phyloP scores from a whole-genome alignment of 2,113 vertebrate species.

The Rhombomys opimus region DNA sequence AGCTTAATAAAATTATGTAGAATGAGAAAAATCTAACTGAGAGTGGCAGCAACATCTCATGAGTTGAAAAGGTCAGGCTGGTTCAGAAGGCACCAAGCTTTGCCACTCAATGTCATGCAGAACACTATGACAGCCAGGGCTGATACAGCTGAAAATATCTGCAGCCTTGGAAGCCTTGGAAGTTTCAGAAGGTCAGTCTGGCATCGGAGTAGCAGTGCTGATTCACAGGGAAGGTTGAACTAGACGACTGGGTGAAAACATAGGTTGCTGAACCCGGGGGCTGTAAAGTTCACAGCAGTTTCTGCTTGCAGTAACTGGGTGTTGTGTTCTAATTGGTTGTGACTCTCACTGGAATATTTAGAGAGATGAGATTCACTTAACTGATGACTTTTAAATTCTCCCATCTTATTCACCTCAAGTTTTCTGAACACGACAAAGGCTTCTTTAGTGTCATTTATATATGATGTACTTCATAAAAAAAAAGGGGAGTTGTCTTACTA shows the following conservation, averaged over 20 bases:
- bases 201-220: conserved; percentile 10
- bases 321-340: background rate
- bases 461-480: background rate
- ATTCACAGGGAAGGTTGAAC: conserved; percentile 58
- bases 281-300: background rate
- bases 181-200: conserved; percentile 75
- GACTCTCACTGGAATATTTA: background rate
- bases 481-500: background rate
- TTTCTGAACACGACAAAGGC: background rate
- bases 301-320: background rate
- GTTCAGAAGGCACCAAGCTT: conserved; percentile 39
- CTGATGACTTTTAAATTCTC: background rate
- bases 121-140: conserved; percentile 67
- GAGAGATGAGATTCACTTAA: background rate
- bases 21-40: conserved; percentile 23
- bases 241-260: conserved; percentile 15
- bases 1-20: background rate
- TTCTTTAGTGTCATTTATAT: conserved; percentile 3
- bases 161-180: conserved; percentile 64
- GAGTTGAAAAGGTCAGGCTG: conserved; percentile 68
- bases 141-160: conserved; percentile 79
- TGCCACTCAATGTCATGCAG: conserved; percentile 58
- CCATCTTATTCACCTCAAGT: background rate
- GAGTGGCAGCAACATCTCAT: conserved; percentile 22
- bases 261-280: background rate